Percentiles rank a stretch among this genome's conserved stretches.
Conservation (phyloP, 1,140 invertebrate genomes). For the Hylaeus volcanicus region DNA sequence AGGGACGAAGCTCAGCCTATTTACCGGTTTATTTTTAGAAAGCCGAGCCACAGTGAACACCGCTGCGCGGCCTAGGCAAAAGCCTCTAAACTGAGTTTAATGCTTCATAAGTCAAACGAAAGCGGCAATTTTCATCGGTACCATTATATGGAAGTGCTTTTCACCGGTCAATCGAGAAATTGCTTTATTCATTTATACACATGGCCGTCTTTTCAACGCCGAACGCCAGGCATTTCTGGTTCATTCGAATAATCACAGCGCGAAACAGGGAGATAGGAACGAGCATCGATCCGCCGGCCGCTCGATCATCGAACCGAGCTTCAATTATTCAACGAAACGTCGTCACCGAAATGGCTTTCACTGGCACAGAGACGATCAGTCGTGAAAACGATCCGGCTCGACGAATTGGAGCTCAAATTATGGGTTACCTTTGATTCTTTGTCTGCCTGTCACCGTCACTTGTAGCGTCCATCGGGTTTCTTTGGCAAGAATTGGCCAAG, state of each 20-base stretch:
- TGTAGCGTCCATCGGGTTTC: too few species aligned
- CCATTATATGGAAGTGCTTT: conserved; percentile 49
- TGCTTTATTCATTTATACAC: conserved; percentile 36
- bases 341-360: background rate
- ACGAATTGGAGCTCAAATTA: background rate
- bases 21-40: conserved; percentile 54
- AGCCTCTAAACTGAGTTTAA: conserved; percentile 52
- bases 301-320: background rate
- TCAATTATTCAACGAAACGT: conserved; percentile 6
- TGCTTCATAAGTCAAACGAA: conserved; percentile 50
- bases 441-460: too few species aligned
- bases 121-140: conserved; percentile 53
- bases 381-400: background rate
- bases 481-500: too few species aligned
- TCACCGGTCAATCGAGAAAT: conserved; percentile 56
- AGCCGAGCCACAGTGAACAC: background rate
- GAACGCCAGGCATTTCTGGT: conserved; percentile 12
- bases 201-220: conserved; percentile 9
- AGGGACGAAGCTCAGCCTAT: conserved; percentile 45
- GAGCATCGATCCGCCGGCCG: background rate
- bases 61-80: conserved; percentile 8
- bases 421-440: background rate
- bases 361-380: background rate
- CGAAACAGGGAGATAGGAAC: background rate
- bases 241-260: conserved; percentile 44